Evolutionary conservation across 23 tunicate species (phyloP).

Genomic region (Ciona savignyi): DNA sequence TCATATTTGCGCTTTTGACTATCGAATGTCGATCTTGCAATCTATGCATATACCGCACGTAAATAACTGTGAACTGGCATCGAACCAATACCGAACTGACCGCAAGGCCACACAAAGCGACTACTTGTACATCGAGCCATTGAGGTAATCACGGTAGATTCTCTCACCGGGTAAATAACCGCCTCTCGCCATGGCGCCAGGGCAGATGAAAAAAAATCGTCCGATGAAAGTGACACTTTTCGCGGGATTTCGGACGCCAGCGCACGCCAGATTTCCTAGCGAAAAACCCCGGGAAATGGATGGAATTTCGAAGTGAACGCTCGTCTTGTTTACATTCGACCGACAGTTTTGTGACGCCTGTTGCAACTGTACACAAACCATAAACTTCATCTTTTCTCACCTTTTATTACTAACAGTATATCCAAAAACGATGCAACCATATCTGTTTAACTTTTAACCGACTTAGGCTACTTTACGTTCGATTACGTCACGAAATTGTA

Average conservation of each 20-base stretch:
- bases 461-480: background rate
- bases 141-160: background rate
- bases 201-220: background rate
- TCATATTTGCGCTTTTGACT: background rate
- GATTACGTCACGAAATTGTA: background rate
- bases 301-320: background rate
- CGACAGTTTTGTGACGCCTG: background rate
- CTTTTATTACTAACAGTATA: background rate
- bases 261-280: background rate
- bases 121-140: background rate
- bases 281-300: background rate
- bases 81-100: background rate
- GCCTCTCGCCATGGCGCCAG: background rate
- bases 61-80: background rate
- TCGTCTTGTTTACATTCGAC: background rate
- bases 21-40: background rate
- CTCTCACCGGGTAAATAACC: background rate
- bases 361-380: background rate
- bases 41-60: background rate
- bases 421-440: background rate
- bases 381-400: background rate
- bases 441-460: background rate
- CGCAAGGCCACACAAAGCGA: background rate
- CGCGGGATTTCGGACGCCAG: background rate
- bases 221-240: background rate